Evolutionary conservation across 92 coral and sea anemone species (phyloP).

Genomic region (Zoanthus sansibaricus): DNA sequence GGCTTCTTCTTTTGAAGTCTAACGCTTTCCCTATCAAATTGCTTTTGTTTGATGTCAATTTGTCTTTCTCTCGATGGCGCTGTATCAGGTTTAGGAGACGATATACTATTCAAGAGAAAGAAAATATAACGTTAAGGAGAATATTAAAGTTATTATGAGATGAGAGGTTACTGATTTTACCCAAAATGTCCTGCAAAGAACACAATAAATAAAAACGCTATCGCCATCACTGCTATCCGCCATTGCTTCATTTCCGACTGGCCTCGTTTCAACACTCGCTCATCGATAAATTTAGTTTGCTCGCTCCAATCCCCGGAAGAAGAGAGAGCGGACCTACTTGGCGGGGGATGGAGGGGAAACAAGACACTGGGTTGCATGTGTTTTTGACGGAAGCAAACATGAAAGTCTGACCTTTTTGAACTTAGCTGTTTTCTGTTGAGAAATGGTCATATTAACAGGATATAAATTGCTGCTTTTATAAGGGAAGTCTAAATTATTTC

Average conservation of each 20-base stretch:
- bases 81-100: constrained; percentile 6
- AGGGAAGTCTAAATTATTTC: no score
- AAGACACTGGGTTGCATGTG: no score
- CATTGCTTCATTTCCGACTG: constrained; percentile 70
- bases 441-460: no score
- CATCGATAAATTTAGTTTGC: constrained; percentile 13
- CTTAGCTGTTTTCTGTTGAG: no score
- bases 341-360: no score
- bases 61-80: constrained; percentile 6
- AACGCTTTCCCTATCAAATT: background rate
- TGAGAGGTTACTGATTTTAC: background rate
- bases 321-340: no score
- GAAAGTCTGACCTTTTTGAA: no score
- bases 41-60: background rate
- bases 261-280: constrained; percentile 54
- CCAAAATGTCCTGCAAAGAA: constrained; percentile 55
- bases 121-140: background rate
- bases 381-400: no score
- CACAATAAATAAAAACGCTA: constrained; percentile 29
- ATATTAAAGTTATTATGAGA: background rate
- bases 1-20: background rate
- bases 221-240: constrained; percentile 41
- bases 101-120: constrained; percentile 18
- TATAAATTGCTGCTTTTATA: no score
- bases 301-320: background rate